Evolutionary conservation across 2,113 vertebrate species (phyloP).

Genomic region (Synodontis membranacea): DNA sequence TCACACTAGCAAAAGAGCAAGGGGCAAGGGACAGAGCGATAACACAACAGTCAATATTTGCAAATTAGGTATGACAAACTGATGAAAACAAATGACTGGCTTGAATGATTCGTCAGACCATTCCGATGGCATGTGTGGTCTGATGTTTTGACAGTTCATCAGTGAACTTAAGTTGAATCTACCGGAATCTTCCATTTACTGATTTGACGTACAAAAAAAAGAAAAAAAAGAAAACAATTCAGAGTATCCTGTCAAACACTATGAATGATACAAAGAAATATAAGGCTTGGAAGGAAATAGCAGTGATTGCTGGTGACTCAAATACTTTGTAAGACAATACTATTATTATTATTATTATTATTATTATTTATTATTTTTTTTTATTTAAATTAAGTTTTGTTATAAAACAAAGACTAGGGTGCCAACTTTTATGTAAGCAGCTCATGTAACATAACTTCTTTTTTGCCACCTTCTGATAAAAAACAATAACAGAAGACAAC

Average conservation of each 20-base stretch:
- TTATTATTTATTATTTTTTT: no score
- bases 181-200: neutral
- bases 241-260: neutral
- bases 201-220: no score
- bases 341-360: no score
- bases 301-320: neutral
- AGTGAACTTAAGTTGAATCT: neutral
- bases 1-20: neutral
- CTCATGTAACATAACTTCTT: neutral
- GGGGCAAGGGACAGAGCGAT: neutral
- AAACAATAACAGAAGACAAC: neutral
- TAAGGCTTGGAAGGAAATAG: neutral
- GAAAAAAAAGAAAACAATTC: neutral
- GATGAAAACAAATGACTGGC: neutral
- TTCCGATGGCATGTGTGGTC: neutral
- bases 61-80: neutral
- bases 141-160: neutral
- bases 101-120: neutral
- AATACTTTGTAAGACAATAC: neutral
- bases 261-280: neutral
- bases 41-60: neutral
- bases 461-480: neutral
- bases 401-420: neutral
- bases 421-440: neutral
- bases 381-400: neutral